Evolutionary conservation across 2,113 vertebrate species (phyloP), one percentile per base, ranked within the genome.

Genomic region (Anguilla japonica): DNA sequence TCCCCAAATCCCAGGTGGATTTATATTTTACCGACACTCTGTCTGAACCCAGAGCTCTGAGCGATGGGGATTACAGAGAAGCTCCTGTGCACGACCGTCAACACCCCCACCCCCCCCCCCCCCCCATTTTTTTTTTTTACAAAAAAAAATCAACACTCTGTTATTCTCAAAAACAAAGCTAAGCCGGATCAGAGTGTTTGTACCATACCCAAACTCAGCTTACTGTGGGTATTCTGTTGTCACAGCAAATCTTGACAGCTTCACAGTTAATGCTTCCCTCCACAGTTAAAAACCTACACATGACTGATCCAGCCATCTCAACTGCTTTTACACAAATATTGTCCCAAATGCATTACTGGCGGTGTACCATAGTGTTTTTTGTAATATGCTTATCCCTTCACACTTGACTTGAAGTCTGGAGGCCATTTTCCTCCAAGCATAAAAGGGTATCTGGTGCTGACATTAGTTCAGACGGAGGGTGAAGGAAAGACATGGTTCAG

Each of bases 401-500:
- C 79, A 40, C 79, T 18, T 40, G 34, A 40, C 79, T 41, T 80
- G 20, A 40, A 80, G 15, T 39, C 79, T 26, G 15, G 20, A 22
- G 79, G 40, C 79, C 20, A 41, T 80, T 80, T 80, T 29, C 40
- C 40, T 41, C 41, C 2, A 80, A 41, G 79, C 79, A 80, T 7
- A 80, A 80, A 80, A 80, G 39, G 39, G 3, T 40, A 43, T 40
- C 63, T 79, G 67, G 79, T 67, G 79, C 79, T 57, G 40, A 34
- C 40, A 56, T 83, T 78, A 6, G 79, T 80, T 3, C 87, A 82
- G 80, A 83, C 41, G 40, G 41, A 26, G 14, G 18, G 82, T 20
- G 67, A 83, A 79, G 83, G 63, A 81, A 84, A 71, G 67, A 5
- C 56, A n/a, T 83, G 87, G 71, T 84, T 88, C 87, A 89, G 46